phyloP scores from a whole-genome alignment of 2,113 vertebrate genomes.

The Asarcornis scutulata region DNA sequence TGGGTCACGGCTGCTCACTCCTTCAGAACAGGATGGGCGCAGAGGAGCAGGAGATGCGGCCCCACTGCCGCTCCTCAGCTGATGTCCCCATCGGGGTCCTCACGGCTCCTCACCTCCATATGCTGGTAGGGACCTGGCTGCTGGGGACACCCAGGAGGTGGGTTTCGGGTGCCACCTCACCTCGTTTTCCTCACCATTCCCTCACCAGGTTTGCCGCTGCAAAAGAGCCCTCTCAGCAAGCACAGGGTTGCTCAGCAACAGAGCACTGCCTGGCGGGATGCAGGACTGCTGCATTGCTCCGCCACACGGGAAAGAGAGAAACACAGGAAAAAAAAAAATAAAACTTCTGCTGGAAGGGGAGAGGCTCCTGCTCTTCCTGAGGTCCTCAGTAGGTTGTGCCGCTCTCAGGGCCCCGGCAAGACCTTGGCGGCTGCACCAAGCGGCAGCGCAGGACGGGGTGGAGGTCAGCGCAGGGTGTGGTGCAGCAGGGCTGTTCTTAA shows the following conservation, averaged over 20 bases:
- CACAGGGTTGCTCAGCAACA: slow-evolving; percentile 39
- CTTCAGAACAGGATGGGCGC: neutral
- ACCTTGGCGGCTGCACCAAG: slow-evolving; percentile 19
- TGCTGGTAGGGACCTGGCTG: neutral
- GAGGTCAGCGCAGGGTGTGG: slow-evolving; percentile 53
- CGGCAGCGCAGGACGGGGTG: neutral
- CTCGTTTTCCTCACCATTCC: neutral
- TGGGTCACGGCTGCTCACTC: neutral
- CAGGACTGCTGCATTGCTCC: neutral
- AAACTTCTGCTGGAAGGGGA: slow-evolving; percentile 29
- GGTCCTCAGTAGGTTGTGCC: neutral
- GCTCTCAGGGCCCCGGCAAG: neutral
- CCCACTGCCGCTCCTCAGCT: neutral
- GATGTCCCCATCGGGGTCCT: neutral
- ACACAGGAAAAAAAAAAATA: slow-evolving; percentile 40
- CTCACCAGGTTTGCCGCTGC: neutral
- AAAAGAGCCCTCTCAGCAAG: slow-evolving; percentile 32
- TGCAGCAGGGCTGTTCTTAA: neutral
- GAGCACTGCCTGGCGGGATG: neutral
- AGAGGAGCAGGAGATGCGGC: neutral
- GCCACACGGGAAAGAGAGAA: neutral
- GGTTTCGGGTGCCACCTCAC: neutral
- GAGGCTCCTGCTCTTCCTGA: slow-evolving; percentile 22
- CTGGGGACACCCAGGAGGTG: neutral
- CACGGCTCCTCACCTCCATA: neutral